These are phyloP conservation scores for Aphyosemion australe DNA, from an alignment of 2,113 vertebrate species.

Conservation along the genomic window DNA sequence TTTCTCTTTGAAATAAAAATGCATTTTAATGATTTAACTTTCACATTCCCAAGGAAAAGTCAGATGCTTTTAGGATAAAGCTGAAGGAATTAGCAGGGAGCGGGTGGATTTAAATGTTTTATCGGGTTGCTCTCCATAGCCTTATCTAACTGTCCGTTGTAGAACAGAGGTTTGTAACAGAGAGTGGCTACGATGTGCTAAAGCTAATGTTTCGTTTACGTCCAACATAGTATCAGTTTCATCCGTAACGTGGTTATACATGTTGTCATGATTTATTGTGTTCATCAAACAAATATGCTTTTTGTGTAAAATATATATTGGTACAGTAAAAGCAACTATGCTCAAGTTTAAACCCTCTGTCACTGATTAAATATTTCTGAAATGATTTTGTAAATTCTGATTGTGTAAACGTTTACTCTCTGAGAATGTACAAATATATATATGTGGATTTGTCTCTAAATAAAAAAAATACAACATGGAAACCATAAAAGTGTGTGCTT, in stretches of 20 bases:
- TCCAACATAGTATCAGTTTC: conserved; percentile 15
- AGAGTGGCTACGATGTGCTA: conserved; percentile 29
- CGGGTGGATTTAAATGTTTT: conserved; percentile 15
- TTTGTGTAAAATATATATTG: conserved; percentile 50
- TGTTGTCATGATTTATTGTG: conserved; percentile 27
- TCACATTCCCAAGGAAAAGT: neutral
- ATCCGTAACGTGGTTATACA: conserved; percentile 11
- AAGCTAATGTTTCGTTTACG: conserved; percentile 15
- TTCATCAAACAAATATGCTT: conserved; percentile 16
- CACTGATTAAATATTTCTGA: conserved; percentile 15
- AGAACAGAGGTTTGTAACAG: conserved; percentile 49
- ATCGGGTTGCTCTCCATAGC: conserved; percentile 31
- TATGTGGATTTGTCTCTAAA: conserved; percentile 59
- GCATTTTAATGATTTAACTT: conserved; percentile 10
- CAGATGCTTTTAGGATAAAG: conserved; percentile 9
- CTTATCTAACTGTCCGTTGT: conserved; percentile 56
- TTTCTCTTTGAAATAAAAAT: neutral
- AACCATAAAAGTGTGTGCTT: conserved; percentile 28
- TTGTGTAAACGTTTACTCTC: conserved; percentile 35
- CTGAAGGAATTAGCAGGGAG: conserved; percentile 16
- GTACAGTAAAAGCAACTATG: conserved; percentile 33
- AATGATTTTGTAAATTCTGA: conserved; percentile 23
- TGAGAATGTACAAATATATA: conserved; percentile 50
- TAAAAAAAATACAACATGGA: conserved; percentile 53
- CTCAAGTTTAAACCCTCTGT: conserved; percentile 39